Conservation (phyloP, 2,797 vertebrate genomes). For the Discoglossus pictus region DNA sequence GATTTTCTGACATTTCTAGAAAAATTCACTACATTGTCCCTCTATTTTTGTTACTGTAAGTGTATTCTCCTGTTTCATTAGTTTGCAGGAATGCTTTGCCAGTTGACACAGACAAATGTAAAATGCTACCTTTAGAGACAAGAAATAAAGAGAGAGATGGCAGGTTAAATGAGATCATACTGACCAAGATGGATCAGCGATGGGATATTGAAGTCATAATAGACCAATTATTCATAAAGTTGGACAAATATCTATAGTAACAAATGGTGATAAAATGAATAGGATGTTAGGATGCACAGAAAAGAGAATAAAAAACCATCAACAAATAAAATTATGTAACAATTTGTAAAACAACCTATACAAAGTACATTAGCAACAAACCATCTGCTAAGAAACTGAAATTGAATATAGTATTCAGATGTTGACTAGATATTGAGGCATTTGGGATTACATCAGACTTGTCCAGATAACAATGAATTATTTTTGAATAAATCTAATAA, state of each 20-base stretch:
- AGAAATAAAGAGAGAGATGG: slow-evolving; percentile 43
- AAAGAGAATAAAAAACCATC: slow-evolving; percentile 31
- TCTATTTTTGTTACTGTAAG: slow-evolving; percentile 36
- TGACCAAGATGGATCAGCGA: slow-evolving; percentile 51
- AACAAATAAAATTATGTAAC: slow-evolving; percentile 37
- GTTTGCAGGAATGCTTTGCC: slow-evolving; percentile 32
- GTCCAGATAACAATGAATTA: slow-evolving; percentile 17
- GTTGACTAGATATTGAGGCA: slow-evolving; percentile 23
- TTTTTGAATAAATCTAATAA: slow-evolving; percentile 27
- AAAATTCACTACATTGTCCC: slow-evolving; percentile 45
- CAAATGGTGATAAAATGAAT: slow-evolving; percentile 28
- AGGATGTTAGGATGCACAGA: slow-evolving; percentile 18
- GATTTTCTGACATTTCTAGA: slow-evolving; percentile 44
- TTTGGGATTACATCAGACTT: slow-evolving; percentile 16
- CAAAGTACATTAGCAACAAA: background rate
- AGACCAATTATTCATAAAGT: slow-evolving; percentile 49
- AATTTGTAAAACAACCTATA: slow-evolving; percentile 25
- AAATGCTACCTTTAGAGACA: slow-evolving; percentile 48
- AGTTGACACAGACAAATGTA: slow-evolving; percentile 48
- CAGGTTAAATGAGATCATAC: slow-evolving; percentile 51
- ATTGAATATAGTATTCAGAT: slow-evolving; percentile 21
- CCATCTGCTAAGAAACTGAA: slow-evolving; percentile 4
- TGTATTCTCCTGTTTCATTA: slow-evolving; percentile 50
- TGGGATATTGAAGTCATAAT: slow-evolving; percentile 47
- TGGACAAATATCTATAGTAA: slow-evolving; percentile 37